Conservation (phyloP, 2,888 invertebrate genomes). For the Pyrrhia umbra region DNA sequence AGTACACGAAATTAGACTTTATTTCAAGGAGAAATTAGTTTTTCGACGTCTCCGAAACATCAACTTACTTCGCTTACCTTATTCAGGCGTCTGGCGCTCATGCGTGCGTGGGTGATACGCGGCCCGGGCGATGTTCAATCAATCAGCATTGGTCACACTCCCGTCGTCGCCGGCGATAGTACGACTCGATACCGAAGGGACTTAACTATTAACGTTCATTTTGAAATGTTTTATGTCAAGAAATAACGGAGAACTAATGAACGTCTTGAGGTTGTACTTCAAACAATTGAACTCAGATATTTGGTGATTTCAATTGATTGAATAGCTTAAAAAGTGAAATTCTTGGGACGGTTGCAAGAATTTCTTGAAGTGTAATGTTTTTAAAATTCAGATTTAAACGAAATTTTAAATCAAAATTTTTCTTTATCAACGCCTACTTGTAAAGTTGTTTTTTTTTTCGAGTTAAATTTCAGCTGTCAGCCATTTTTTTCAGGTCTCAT, state of each 20-base stretch:
- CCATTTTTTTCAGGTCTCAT: too few species aligned
- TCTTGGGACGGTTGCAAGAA: too few species aligned
- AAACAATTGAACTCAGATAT: neutral
- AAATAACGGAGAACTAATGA: neutral
- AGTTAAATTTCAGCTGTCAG: too few species aligned
- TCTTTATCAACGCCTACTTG: too few species aligned
- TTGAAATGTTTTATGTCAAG: conserved; percentile 16
- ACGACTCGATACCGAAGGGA: conserved; percentile 15
- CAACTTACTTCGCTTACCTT: too few species aligned
- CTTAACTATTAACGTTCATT: conserved; percentile 14
- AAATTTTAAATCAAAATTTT: too few species aligned
- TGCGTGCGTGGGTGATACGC: conserved; percentile 9
- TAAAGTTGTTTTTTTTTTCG: too few species aligned
- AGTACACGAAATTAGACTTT: neutral
- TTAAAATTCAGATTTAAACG: too few species aligned
- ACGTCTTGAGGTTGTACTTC: neutral
- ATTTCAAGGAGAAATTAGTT: neutral
- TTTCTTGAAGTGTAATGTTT: too few species aligned
- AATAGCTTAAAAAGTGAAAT: too few species aligned
- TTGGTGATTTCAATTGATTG: neutral
- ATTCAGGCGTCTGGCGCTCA: neutral
- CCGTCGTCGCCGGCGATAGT: conserved; percentile 15
- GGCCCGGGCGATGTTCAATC: conserved; percentile 65
- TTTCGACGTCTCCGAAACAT: too few species aligned
- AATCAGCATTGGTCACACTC: conserved; percentile 80